Conservation (phyloP, 1,140 invertebrate genomes). For the Nebria ingens region DNA sequence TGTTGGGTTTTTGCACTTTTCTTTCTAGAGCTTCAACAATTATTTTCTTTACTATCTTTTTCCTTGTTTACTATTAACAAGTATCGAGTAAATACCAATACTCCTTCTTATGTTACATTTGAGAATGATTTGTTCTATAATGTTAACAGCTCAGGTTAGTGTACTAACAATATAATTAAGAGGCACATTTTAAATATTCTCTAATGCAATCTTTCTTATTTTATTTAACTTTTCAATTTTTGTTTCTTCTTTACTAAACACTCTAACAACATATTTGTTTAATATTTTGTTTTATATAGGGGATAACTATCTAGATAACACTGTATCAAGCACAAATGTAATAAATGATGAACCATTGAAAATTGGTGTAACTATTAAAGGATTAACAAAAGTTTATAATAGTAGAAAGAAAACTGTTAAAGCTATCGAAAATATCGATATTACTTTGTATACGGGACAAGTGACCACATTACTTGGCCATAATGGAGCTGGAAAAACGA, state of each 20-base stretch:
- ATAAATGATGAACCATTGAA: conserved; percentile 29
- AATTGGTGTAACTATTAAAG: conserved; percentile 39
- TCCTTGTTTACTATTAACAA: neutral
- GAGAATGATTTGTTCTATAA: neutral
- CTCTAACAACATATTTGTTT: no score
- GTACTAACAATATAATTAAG: neutral
- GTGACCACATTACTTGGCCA: conserved; percentile 71
- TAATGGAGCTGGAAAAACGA: conserved; percentile 78
- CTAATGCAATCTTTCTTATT: no score
- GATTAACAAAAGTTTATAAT: conserved; percentile 38
- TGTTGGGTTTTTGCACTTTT: neutral
- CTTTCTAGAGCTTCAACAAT: neutral
- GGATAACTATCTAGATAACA: neutral
- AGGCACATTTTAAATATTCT: no score
- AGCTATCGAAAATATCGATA: conserved; percentile 57
- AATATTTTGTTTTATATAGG: neutral
- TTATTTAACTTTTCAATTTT: no score
- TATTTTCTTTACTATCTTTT: neutral
- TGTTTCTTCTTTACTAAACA: neutral
- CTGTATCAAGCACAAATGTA: conserved; percentile 18
- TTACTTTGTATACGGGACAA: conserved; percentile 55
- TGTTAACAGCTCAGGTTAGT: neutral
- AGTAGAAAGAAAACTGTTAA: conserved; percentile 25
- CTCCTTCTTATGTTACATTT: neutral
- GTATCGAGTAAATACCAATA: neutral